Evolutionary conservation across 2,797 vertebrate species (phyloP).

Genomic region (Oreochromis grahami): DNA sequence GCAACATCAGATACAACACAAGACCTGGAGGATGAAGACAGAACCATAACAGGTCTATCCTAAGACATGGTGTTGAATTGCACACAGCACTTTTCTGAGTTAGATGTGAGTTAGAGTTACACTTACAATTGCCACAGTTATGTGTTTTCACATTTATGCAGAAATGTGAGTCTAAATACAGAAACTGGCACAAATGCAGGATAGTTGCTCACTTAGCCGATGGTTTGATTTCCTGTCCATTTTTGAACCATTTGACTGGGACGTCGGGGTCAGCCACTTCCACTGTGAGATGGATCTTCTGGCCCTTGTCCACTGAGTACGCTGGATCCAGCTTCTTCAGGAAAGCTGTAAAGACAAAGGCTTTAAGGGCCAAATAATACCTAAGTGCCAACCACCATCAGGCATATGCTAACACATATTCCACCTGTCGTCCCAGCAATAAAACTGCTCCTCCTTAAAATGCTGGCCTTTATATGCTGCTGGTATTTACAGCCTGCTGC

Average conservation of each 20-base stretch:
- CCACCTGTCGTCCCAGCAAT: conserved; percentile 25
- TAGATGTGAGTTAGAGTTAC: not conserved
- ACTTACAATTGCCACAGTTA: not conserved
- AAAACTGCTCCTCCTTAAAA: not conserved
- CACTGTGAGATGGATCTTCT: conserved; percentile 80
- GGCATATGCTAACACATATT: conserved; percentile 16
- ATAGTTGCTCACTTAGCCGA: conserved; percentile 82
- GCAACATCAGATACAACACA: not conserved
- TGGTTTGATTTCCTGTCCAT: conserved; percentile 87
- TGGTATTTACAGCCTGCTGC: conserved; percentile 25
- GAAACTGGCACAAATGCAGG: not conserved
- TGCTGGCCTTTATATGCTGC: conserved; percentile 14
- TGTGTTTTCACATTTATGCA: not conserved
- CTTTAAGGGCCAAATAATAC: conserved; percentile 25
- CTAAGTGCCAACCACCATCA: conserved; percentile 1
- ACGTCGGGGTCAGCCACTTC: conserved; percentile 80
- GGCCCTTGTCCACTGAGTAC: conserved; percentile 88
- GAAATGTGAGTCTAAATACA: not conserved
- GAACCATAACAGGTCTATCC: not conserved
- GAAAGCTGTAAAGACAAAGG: conserved; percentile 76
- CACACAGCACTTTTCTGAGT: not conserved
- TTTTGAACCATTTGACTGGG: conserved; percentile 86
- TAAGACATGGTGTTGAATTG: not conserved
- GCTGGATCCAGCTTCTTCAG: conserved; percentile 81
- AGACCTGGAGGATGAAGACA: not conserved